phyloP scores from a whole-genome alignment of 2,888 invertebrate genomes.

The Adela reaumurella region DNA sequence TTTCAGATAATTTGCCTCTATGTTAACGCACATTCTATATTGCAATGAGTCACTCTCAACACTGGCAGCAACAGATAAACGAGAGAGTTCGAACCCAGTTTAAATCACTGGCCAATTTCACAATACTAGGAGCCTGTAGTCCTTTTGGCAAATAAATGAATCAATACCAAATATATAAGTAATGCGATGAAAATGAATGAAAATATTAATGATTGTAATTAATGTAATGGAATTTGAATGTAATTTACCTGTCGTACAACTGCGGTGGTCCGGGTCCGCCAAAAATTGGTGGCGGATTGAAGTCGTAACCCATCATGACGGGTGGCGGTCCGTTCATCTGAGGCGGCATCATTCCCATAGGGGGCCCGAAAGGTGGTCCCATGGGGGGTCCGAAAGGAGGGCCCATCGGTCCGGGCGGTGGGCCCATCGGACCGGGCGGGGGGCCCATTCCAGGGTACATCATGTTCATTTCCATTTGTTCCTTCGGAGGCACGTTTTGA shows the following conservation, averaged over 20 bases:
- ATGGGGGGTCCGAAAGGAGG: conserved; percentile 17
- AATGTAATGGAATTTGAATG: no score
- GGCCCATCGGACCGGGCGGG: conserved; percentile 14
- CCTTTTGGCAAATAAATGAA: no score
- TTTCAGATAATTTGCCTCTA: no score
- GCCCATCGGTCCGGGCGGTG: conserved; percentile 13
- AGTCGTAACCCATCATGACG: conserved; percentile 37
- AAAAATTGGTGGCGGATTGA: conserved; percentile 26
- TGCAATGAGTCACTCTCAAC: no score
- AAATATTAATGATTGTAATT: no score
- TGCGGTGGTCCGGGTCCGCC: conserved; percentile 25
- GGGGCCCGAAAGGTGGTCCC: conserved; percentile 19
- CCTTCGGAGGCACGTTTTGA: conserved; percentile 5
- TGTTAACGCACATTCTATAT: no score
- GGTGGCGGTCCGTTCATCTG: conserved; percentile 13
- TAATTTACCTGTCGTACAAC: conserved; percentile 25
- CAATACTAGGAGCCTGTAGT: no score
- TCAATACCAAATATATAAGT: no score
- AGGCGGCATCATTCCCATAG: conserved; percentile 20
- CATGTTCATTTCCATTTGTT: conserved; percentile 5
- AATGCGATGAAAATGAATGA: no score
- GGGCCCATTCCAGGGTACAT: conserved; percentile 12
- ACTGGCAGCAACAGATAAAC: no score
- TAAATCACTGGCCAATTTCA: no score
- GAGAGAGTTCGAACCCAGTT: no score